A percentile compares a stretch with the other conserved stretches of the same genome.
Evolutionary conservation across 2,888 invertebrate species (phyloP).

Genomic region (Hedya salicella): DNA sequence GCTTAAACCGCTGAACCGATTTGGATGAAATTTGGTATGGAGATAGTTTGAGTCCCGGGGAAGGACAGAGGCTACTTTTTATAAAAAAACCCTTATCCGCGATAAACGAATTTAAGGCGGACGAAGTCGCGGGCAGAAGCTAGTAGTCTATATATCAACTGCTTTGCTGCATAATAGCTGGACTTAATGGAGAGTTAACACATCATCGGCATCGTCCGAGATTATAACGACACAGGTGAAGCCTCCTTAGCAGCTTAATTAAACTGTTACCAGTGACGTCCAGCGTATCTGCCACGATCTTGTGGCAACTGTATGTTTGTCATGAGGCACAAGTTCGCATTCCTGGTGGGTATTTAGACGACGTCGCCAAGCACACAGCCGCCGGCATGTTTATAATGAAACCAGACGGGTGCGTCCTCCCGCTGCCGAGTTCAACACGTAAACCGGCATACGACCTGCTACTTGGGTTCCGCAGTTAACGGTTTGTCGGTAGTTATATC

Average conservation of each 20-base stretch:
- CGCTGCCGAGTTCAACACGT: slow-evolving; percentile 49
- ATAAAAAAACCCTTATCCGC: too few species aligned
- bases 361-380: slow-evolving; percentile 62
- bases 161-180: too few species aligned
- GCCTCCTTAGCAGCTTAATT: slow-evolving; percentile 1
- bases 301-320: neutral
- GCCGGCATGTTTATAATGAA: slow-evolving; percentile 67
- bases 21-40: too few species aligned
- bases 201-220: too few species aligned
- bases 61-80: too few species aligned
- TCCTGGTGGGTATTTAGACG: slow-evolving; percentile 55
- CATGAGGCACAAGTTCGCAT: slow-evolving; percentile 5
- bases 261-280: neutral
- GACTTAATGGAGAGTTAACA: too few species aligned
- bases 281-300: slow-evolving; percentile 17
- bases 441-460: slow-evolving; percentile 10
- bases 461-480: slow-evolving; percentile 13
- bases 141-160: too few species aligned
- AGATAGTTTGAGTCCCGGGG: too few species aligned
- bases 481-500: slow-evolving; percentile 3
- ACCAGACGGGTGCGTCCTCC: slow-evolving; percentile 61
- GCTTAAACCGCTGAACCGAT: too few species aligned
- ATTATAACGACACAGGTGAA: too few species aligned
- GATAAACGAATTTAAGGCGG: too few species aligned
- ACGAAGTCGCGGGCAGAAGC: too few species aligned